Evolutionary conservation across 2,888 invertebrate genomes (phyloP).

Genomic region (Chloromyia formosa): DNA sequence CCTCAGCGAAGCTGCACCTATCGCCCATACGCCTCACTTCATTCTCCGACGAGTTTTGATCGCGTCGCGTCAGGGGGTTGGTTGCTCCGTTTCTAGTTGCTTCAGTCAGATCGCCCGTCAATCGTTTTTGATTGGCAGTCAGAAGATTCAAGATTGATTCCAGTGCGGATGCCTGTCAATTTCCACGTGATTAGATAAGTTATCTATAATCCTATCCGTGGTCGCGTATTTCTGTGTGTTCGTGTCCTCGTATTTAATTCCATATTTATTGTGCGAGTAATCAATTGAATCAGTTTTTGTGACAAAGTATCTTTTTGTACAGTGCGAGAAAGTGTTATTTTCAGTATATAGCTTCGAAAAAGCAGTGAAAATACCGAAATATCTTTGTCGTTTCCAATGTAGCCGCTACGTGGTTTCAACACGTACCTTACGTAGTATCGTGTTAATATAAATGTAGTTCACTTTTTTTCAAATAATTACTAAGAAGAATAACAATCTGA

Average conservation of each 20-base stretch:
- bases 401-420: slow-evolving; percentile 43
- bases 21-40: not conserved
- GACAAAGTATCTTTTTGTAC: not conserved
- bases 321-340: slow-evolving; percentile 5
- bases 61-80: not conserved
- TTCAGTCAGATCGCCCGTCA: not conserved
- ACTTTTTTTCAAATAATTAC: not conserved
- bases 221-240: not conserved
- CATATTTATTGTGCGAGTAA: not conserved
- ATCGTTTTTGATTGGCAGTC: not conserved
- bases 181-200: slow-evolving; percentile 7
- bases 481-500: not conserved
- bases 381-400: slow-evolving; percentile 43
- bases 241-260: not conserved
- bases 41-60: slow-evolving; percentile 19
- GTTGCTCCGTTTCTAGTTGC: not conserved
- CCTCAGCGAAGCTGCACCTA: not conserved
- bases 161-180: not conserved
- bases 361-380: not conserved
- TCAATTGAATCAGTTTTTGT: not conserved
- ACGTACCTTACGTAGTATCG: slow-evolving; percentile 36
- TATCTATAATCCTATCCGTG: not conserved
- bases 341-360: not conserved
- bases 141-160: not conserved
- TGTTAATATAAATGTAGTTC: slow-evolving; percentile 21